Evolutionary conservation across 2,113 vertebrate species (phyloP).

Genomic region (Callaeas wilsoni): DNA sequence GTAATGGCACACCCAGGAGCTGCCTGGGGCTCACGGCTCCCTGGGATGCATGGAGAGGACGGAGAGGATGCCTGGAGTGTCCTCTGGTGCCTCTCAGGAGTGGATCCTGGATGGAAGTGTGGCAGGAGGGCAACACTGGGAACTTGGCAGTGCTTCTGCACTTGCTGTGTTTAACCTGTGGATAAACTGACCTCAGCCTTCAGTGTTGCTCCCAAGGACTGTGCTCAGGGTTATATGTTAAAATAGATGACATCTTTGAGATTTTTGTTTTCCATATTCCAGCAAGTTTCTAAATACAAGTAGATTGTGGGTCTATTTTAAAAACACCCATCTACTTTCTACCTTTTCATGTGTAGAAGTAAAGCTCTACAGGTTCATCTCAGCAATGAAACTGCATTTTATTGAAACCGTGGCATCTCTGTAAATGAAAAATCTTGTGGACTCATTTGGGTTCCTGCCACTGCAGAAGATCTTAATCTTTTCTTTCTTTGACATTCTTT

Average conservation of each 20-base stretch:
- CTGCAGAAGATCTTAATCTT: constrained; percentile 9
- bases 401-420: background rate
- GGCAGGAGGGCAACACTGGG: fast-evolving
- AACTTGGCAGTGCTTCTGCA: background rate
- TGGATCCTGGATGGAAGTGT: background rate
- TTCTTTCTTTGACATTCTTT: background rate
- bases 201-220: background rate
- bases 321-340: background rate
- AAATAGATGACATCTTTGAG: background rate
- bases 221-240: background rate
- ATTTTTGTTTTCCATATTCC: background rate
- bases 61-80: background rate
- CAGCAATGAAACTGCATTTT: background rate
- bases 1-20: background rate
- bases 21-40: fast-evolving
- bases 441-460: background rate
- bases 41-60: fast-evolving
- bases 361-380: background rate
- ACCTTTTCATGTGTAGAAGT: background rate
- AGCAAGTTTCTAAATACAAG: background rate
- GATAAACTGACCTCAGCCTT: background rate
- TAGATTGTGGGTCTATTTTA: background rate
- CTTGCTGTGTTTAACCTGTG: background rate
- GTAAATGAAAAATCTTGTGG: background rate
- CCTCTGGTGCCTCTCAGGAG: background rate